Base-by-base conservation (phyloP, 2,888 invertebrate genomes). In the Ormia ochracea region DNA sequence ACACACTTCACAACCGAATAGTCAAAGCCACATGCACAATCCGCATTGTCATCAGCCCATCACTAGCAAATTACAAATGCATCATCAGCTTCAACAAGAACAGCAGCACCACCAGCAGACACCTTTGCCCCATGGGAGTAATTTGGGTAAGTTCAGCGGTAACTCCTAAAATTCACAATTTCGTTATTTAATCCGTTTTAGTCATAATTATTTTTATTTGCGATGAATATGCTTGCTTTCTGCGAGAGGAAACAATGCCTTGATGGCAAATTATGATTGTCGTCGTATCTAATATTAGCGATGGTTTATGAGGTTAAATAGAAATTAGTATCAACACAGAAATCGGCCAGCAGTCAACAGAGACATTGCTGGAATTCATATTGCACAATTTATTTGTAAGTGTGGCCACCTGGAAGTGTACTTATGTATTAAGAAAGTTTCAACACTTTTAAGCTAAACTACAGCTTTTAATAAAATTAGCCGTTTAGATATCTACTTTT, bases 51-150 rank as follows among this genome's bases (percentile, higher is more conserved):
- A 81, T 38, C 75, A 78, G 33, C 50, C 52, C 56, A 75, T 81
- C 38, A 72, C 82, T 36, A 76, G 68, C 33, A 79, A 78, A 65
- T 43, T 75, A 58, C 82, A 82, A 66, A 73, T 74, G 68, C 82
- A 82, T 45, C 77, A 74, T 48, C 81, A 81, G 12, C 70, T 65
- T 0, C 82, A 80, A 4, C 75, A 78, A 43, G 56, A 78, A 2
- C 75, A 75, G 14, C 74, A 74, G 23, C 56, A 74, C 36, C 59
- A 19, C 26, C 66, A 75, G 48, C 68, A 78, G 28, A 66, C 79
- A 58, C 4, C 61, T 43, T 56, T 74, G 19, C 65, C 74, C 9
- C 72, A 72, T 72, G 73, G 73, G 75, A 14, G 75, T 72, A 78
- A 78, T 78, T 75, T 82, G 14, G 78, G 82, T 82, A 73, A 72